Percentiles rank a stretch among this genome's conserved stretches.
Evolutionary conservation across 2,888 invertebrate species (phyloP).

Genomic region (Microplitis deprimator): DNA sequence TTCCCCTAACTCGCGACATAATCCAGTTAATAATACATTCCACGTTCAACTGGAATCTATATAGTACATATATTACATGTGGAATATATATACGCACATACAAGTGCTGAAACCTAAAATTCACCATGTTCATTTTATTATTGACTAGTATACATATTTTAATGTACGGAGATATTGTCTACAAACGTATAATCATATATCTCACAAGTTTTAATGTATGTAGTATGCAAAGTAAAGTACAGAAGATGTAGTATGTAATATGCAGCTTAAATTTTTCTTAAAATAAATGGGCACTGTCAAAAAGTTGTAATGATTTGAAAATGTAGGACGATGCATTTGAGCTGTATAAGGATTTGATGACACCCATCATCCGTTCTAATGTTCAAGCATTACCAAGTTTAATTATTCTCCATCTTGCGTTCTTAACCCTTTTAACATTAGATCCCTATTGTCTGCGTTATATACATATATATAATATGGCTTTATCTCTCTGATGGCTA

Average conservation of each 20-base stretch:
- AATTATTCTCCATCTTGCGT: constrained; percentile 58
- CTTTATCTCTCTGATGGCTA: constrained; percentile 7
- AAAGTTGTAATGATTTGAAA: constrained; percentile 19
- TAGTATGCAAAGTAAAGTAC: neutral
- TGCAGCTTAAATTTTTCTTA: neutral
- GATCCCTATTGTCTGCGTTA: constrained; percentile 27
- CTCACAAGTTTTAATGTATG: neutral
- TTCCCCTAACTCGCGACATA: constrained; percentile 29
- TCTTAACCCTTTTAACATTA: constrained; percentile 46
- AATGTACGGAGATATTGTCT: too few species aligned
- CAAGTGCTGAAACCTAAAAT: neutral
- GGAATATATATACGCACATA: neutral
- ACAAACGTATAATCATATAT: constrained; percentile 5
- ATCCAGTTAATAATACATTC: constrained; percentile 35
- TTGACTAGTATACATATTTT: neutral
- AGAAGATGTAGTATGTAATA: neutral
- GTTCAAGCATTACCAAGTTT: constrained; percentile 61
- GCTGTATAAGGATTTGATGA: constrained; percentile 55
- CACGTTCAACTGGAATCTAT: constrained; percentile 20
- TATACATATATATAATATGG: constrained; percentile 3
- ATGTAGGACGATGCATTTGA: constrained; percentile 44
- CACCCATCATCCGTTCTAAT: constrained; percentile 64
- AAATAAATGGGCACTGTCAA: neutral
- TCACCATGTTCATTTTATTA: neutral
- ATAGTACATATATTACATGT: neutral